Percentiles rank a stretch among this genome's conserved stretches.
These are phyloP conservation scores for Catharus minimus DNA, from an alignment of 2,113 vertebrate species.

Conservation along the genomic window DNA sequence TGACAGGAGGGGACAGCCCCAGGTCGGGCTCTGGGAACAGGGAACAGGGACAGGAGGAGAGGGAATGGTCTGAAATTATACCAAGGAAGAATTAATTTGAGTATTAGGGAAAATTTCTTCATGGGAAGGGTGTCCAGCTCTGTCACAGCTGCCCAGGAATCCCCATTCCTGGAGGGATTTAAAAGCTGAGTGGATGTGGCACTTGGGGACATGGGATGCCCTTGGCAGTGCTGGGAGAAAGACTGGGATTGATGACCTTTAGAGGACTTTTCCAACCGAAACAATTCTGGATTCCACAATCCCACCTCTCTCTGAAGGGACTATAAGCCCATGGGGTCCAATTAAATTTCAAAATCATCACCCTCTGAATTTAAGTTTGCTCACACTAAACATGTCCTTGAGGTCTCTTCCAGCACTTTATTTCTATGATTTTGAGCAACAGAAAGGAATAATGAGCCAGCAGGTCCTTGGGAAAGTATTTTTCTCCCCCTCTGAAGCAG, in stretches of 20 bases:
- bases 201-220: neutral
- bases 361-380: no score
- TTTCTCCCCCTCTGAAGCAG: neutral
- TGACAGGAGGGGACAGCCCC: neutral
- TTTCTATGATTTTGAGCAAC: neutral
- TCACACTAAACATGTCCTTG: fast-evolving
- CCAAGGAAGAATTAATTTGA: fast-evolving
- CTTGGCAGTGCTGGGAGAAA: neutral
- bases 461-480: neutral
- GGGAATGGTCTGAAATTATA: fast-evolving
- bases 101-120: fast-evolving
- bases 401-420: neutral
- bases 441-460: neutral
- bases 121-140: fast-evolving
- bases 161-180: fast-evolving
- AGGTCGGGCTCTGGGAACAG: fast-evolving
- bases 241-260: no score
- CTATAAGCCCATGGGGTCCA: fast-evolving
- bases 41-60: neutral
- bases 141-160: neutral
- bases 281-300: neutral
- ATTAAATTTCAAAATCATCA: neutral
- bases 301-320: neutral
- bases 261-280: neutral
- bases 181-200: fast-evolving